phyloP scores from a whole-genome alignment of 2,888 invertebrate genomes.

The Agrochola lychnidis region DNA sequence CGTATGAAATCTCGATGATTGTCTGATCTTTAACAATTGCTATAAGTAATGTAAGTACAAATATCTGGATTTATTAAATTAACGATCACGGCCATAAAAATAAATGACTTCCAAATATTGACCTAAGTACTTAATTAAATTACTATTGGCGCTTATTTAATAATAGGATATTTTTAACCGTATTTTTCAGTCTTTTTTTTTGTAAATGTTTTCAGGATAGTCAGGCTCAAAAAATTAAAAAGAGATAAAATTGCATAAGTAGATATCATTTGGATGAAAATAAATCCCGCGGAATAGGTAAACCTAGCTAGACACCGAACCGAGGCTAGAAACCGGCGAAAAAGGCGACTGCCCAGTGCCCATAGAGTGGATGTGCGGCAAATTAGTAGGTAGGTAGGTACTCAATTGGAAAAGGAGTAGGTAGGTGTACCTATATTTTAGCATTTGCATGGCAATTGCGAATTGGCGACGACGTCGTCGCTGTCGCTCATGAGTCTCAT shows the following conservation, averaged over 20 bases:
- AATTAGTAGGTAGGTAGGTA: not conserved
- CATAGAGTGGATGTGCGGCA: not conserved
- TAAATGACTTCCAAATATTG: not conserved
- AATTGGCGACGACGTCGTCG: not conserved
- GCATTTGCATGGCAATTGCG: not conserved
- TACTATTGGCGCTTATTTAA: not conserved
- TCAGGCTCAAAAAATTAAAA: not conserved
- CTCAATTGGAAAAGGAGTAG: not conserved
- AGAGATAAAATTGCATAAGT: not conserved
- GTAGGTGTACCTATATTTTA: not conserved
- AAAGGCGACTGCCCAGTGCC: not conserved
- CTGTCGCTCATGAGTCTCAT: not conserved
- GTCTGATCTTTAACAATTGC: not conserved
- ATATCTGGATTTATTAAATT: not conserved
- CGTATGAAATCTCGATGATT: not conserved
- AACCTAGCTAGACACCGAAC: no score
- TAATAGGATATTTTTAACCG: not conserved
- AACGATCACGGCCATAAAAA: not conserved
- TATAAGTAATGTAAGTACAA: not conserved
- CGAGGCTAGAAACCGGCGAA: not conserved
- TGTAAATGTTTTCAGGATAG: not conserved
- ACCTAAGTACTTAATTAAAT: not conserved
- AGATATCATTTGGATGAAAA: not conserved
- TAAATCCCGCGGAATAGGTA: not conserved
- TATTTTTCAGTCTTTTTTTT: not conserved